A percentile compares a stretch with the other conserved stretches of the same genome.
phyloP scores from a whole-genome alignment of 2,888 invertebrate genomes.

The Lasioglossum oenotherae region DNA sequence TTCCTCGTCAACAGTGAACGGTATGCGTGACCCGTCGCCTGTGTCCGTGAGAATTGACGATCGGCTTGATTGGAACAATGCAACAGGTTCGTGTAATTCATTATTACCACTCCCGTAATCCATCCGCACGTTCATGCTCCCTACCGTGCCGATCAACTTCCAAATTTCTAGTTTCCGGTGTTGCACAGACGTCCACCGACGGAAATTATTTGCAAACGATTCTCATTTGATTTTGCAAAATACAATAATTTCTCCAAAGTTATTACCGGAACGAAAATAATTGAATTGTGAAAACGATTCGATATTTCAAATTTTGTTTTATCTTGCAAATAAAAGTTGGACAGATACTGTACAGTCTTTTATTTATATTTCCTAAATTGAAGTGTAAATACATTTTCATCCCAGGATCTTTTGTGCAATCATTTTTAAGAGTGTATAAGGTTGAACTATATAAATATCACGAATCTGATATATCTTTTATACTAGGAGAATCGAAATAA shows the following conservation, averaged over 20 bases:
- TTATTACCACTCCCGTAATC: background rate
- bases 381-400: no score
- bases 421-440: background rate
- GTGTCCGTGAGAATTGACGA: background rate
- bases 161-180: background rate
- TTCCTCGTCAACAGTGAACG: background rate
- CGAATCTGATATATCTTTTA: background rate
- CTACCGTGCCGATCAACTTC: background rate
- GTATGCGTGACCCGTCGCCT: background rate
- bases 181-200: background rate
- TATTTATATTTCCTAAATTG: no score
- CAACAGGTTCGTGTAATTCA: conserved; percentile 15
- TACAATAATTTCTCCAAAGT: background rate
- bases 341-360: no score
- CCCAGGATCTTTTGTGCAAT: no score
- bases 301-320: background rate
- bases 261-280: background rate
- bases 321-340: background rate
- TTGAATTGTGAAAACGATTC: background rate
- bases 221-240: background rate
- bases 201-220: background rate
- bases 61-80: conserved; percentile 7
- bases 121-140: background rate
- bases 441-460: background rate
- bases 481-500: background rate